Conservation (phyloP, 2,113 vertebrate genomes). For the Pristiophorus japonicus region DNA sequence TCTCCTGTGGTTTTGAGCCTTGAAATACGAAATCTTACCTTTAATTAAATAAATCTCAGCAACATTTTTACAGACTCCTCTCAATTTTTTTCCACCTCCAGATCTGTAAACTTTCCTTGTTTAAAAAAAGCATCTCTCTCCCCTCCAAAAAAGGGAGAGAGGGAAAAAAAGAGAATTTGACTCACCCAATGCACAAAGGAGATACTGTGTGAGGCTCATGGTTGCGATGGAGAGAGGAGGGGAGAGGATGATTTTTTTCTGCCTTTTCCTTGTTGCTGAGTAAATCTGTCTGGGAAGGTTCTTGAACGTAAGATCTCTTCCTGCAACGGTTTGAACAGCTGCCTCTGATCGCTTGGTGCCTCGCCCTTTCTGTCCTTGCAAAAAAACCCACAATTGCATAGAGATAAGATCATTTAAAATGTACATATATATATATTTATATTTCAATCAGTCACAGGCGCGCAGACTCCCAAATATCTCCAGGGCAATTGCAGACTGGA, state of each 20-base stretch:
- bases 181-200: conserved; percentile 30
- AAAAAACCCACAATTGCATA: not conserved
- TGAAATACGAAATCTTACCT: not conserved
- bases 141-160: not conserved
- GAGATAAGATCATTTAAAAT: too few species aligned
- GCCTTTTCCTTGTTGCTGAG: not conserved
- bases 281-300: not conserved
- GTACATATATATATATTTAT: too few species aligned
- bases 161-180: not conserved
- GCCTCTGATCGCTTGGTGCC: not conserved
- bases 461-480: not conserved
- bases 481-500: not conserved
- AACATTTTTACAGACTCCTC: not conserved
- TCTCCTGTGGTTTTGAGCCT: not conserved
- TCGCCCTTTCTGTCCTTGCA: not conserved
- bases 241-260: not conserved
- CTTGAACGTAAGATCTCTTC: not conserved
- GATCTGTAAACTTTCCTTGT: not conserved
- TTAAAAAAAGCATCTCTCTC: not conserved
- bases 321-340: not conserved
- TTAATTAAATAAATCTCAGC: not conserved
- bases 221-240: not conserved
- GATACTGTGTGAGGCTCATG: not conserved
- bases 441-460: not conserved
- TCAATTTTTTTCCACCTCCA: not conserved